Conservation (phyloP, 2,888 invertebrate genomes). For the Hartigia nigra region DNA sequence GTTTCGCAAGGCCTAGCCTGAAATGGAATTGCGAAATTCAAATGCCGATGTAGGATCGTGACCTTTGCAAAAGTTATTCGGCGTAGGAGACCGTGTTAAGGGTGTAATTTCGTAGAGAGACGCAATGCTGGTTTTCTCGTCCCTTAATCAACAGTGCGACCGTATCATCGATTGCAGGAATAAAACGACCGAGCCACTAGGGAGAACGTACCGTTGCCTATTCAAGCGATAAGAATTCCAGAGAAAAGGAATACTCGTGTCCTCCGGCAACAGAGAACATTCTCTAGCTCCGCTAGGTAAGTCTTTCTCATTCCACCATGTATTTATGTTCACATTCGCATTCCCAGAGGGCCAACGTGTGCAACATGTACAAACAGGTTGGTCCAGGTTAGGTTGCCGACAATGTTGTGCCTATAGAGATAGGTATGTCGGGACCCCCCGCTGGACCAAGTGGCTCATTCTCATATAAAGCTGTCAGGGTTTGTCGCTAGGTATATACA, state of each 20-base stretch:
- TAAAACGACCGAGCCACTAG: not conserved
- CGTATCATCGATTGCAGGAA: not conserved
- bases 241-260: not conserved
- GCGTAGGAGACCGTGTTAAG: not conserved
- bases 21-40: not conserved
- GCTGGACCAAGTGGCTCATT: not conserved
- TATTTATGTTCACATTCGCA: not conserved
- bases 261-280: not conserved
- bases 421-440: not conserved
- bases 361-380: not conserved
- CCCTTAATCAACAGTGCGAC: not conserved
- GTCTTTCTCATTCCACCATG: not conserved
- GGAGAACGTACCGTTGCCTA: not conserved
- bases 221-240: not conserved
- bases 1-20: not conserved
- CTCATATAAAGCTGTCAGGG: constrained; percentile 5
- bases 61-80: not conserved
- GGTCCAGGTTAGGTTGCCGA: not conserved
- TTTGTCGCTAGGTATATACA: not conserved
- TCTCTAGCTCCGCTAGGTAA: not conserved
- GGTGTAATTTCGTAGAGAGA: not conserved
- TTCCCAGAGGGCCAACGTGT: not conserved
- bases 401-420: not conserved
- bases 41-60: not conserved
- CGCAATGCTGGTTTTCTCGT: not conserved